Evolutionary conservation across 2,113 vertebrate genomes (phyloP).

Genomic region (Thymallus thymallus): DNA sequence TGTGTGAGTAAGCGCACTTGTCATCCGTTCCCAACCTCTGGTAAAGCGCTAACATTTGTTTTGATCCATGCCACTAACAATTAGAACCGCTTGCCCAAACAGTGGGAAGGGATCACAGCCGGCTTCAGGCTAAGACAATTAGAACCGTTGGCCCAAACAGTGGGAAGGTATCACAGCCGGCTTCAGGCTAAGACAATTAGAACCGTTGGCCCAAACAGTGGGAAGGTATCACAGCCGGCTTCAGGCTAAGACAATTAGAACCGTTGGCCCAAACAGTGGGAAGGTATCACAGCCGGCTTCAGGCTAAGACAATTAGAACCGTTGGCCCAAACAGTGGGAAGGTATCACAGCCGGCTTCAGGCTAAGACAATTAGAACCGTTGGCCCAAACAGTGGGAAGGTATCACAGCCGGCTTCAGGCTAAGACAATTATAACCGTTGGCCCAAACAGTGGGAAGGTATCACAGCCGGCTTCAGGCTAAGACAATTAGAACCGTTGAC

Average conservation of each 20-base stretch:
- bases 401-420: too few species aligned
- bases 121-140: conserved; percentile 35
- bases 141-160: conserved; percentile 10
- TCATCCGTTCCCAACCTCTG: conserved; percentile 41
- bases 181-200: conserved; percentile 40
- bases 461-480: too few species aligned
- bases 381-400: too few species aligned
- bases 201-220: conserved; percentile 8
- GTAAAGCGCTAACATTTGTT: conserved; percentile 47
- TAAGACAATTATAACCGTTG: too few species aligned
- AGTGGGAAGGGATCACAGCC: conserved; percentile 28
- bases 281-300: conserved; percentile 23
- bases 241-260: conserved; percentile 40
- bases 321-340: too few species aligned
- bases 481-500: too few species aligned
- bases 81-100: conserved; percentile 21
- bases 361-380: too few species aligned
- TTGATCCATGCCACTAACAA: conserved; percentile 31
- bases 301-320: too few species aligned
- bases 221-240: conserved; percentile 28
- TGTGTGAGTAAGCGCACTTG: conserved; percentile 31
- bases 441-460: too few species aligned
- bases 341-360: too few species aligned
- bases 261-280: conserved; percentile 13
- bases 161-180: conserved; percentile 29